These are phyloP conservation scores for Dicerorhinus sumatrensis DNA, from an alignment of 2,113 vertebrate genomes.

Conservation along the genomic window DNA sequence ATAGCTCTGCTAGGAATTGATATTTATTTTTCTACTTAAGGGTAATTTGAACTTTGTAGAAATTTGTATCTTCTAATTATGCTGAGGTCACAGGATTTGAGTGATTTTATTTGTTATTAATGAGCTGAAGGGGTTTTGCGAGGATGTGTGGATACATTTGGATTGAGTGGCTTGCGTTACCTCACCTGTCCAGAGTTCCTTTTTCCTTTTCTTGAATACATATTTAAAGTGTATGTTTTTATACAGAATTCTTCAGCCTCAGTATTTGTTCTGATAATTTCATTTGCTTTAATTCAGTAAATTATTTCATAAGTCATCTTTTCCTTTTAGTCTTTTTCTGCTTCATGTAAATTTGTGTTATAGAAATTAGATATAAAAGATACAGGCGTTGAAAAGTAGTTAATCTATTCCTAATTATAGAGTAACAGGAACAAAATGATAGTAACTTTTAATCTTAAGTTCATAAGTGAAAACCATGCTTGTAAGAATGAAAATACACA, in stretches of 20 bases:
- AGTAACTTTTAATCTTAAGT: neutral
- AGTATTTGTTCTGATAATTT: constrained; percentile 48
- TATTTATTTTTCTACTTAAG: constrained; percentile 16
- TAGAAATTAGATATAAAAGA: constrained; percentile 28
- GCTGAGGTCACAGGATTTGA: neutral
- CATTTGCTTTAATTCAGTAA: constrained; percentile 27
- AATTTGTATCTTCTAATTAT: neutral
- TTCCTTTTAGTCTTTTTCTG: constrained; percentile 50
- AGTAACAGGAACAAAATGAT: constrained; percentile 16
- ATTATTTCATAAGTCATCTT: neutral
- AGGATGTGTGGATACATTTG: neutral
- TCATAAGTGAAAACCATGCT: neutral
- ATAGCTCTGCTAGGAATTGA: neutral
- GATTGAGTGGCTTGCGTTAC: neutral
- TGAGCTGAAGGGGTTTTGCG: neutral
- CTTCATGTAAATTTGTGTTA: neutral
- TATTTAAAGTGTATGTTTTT: neutral
- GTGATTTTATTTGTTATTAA: constrained; percentile 34
- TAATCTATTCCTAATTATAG: constrained; percentile 11
- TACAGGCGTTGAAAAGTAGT: neutral
- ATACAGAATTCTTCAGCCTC: neutral
- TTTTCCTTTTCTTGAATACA: neutral
- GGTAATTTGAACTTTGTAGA: constrained; percentile 33
- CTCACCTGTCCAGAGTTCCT: neutral
- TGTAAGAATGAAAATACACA: constrained; percentile 6